phyloP scores from a whole-genome alignment of 1,140 invertebrate species.

The Pseudobourletiella spinata region DNA sequence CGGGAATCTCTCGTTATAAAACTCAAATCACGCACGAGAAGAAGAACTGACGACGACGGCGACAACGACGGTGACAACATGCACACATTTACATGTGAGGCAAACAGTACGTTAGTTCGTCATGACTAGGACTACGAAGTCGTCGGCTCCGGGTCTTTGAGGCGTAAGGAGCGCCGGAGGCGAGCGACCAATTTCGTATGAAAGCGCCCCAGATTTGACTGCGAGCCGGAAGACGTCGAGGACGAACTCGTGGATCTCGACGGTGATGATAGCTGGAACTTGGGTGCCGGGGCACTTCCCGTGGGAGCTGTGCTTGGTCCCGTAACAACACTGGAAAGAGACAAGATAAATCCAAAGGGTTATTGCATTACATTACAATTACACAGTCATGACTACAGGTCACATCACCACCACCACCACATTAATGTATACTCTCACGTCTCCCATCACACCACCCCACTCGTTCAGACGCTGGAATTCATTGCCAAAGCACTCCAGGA shows the following conservation, averaged over 20 bases:
- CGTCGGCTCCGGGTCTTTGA: slow-evolving; percentile 24
- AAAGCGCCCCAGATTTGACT: slow-evolving; percentile 13
- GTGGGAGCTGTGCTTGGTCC: slow-evolving; percentile 18
- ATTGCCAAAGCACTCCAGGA: too few species aligned
- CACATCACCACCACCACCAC: too few species aligned
- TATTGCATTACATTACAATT: too few species aligned
- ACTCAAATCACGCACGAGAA: too few species aligned
- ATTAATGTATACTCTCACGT: background rate
- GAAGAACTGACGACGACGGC: too few species aligned
- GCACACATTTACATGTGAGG: too few species aligned
- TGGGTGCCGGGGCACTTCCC: slow-evolving; percentile 7
- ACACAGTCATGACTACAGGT: too few species aligned
- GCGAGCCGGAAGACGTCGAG: slow-evolving; percentile 19
- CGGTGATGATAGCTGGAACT: slow-evolving; percentile 14
- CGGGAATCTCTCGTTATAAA: too few species aligned
- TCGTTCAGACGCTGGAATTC: too few species aligned
- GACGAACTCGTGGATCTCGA: slow-evolving; percentile 23
- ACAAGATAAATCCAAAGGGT: background rate
- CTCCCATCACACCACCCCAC: too few species aligned
- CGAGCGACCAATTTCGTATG: slow-evolving; percentile 26
- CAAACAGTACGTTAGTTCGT: too few species aligned
- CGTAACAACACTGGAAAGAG: background rate
- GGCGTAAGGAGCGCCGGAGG: slow-evolving; percentile 20
- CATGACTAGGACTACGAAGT: slow-evolving; percentile 5
- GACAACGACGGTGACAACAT: too few species aligned